Conservation (phyloP, 1,140 invertebrate species). For the Rhagoletis zephyria region DNA sequence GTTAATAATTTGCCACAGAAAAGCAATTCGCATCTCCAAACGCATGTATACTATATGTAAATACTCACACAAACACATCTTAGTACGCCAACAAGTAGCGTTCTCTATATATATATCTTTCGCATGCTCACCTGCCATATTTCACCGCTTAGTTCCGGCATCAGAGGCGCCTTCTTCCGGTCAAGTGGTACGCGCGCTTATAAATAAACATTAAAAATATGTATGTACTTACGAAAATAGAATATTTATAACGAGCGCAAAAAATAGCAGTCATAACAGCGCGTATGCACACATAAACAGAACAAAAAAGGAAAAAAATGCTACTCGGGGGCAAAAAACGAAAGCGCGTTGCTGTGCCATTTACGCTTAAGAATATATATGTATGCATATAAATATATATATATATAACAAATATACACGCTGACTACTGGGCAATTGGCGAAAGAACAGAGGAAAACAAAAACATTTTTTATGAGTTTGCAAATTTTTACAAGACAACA, state of each 20-base stretch:
- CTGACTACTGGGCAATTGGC: slow-evolving; percentile 20
- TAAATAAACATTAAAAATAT: not conserved
- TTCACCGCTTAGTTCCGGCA: slow-evolving; percentile 7
- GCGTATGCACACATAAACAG: slow-evolving; percentile 13
- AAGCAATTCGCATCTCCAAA: not conserved
- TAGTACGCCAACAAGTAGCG: not conserved
- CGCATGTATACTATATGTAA: not conserved
- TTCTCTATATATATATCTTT: not conserved
- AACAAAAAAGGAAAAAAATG: not conserved
- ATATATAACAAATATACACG: not conserved
- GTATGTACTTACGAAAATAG: not conserved
- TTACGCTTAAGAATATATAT: not conserved
- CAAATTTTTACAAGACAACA: slow-evolving; percentile 40
- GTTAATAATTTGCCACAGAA: not conserved
- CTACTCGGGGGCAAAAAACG: not conserved
- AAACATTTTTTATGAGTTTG: slow-evolving; percentile 44
- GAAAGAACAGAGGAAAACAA: slow-evolving; percentile 46
- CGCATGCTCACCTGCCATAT: not conserved
- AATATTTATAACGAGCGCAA: not conserved
- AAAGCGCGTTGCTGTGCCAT: slow-evolving; percentile 24
- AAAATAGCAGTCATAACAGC: not conserved
- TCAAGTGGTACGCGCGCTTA: not conserved
- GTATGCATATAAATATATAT: not conserved
- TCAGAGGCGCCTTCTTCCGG: not conserved
- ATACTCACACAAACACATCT: not conserved